Conservation (phyloP, 2,888 invertebrate species). For the Iphiclides podalirius region DNA sequence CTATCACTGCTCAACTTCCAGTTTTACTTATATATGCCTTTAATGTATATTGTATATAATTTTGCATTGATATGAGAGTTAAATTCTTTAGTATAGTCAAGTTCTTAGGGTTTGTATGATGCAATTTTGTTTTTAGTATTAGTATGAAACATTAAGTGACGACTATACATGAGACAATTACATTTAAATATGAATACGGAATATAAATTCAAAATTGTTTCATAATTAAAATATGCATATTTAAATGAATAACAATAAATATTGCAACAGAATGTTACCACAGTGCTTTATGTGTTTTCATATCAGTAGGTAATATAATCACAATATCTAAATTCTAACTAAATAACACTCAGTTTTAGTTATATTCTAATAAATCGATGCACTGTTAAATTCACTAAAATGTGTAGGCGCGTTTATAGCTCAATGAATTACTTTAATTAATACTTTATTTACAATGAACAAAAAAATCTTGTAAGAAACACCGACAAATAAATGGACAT, state of each 20-base stretch:
- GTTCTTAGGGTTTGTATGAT: background rate
- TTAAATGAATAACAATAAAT: slow-evolving; percentile 2
- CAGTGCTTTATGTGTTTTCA: background rate
- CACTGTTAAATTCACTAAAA: slow-evolving; percentile 1
- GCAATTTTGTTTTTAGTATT: background rate
- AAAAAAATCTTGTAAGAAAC: slow-evolving; percentile 28
- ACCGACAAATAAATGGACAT: slow-evolving; percentile 34
- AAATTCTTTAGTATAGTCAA: background rate
- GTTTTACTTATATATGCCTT: background rate
- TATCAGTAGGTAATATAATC: background rate
- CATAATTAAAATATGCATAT: slow-evolving; percentile 1
- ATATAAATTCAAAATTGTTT: background rate
- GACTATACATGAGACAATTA: background rate
- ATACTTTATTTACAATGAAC: slow-evolving; percentile 26
- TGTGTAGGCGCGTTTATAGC: slow-evolving; percentile 5
- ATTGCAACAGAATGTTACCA: slow-evolving; percentile 7
- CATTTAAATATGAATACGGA: background rate
- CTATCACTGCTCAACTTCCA: background rate
- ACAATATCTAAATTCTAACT: slow-evolving; percentile 7
- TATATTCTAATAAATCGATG: slow-evolving; percentile 4
- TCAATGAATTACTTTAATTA: slow-evolving; percentile 9
- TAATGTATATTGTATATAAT: background rate
- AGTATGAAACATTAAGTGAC: slow-evolving; percentile 4
- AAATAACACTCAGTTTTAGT: slow-evolving; percentile 6
- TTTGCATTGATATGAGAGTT: slow-evolving; percentile 21